Base-by-base conservation (phyloP, 2,888 invertebrate genomes). In the Amblyteles armatorius region DNA sequence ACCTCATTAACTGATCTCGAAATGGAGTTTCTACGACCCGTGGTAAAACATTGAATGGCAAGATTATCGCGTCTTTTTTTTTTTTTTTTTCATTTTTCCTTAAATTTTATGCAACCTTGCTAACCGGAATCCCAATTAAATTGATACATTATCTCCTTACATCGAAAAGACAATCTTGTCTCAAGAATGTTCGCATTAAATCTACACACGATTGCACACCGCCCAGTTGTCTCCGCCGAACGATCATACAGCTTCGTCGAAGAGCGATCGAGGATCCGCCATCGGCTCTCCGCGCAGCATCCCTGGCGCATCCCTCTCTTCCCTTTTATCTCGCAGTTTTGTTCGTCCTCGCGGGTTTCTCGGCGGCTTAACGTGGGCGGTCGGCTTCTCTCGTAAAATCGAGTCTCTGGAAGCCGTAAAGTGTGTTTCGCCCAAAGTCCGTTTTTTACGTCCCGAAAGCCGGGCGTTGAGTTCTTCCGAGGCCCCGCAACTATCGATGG, bases 371-470 rank as follows among this genome's bases (percentile, higher is more conserved):
- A 79, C 80, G 84, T 80, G 77, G 80, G 83, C 80, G 80, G 79
- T 79, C 74, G 63, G 50, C 73, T 84, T 84, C 77, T 26, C 67
- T 84, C 84, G 80, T 84, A 84, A 84, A 84, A 84, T 80, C 60
- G 72, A 60, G 57, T 68, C 72, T 84, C 80, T 84, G 72, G 80
- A 81, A 77, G 77, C 84, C 67, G 84, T 80, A 84, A 84, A 84
- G 72, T 60, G 73, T 72, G n/a, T 22, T 44, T 48, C 19, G 26
- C n/a, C 26, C 74, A 40, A 26, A 36, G 16, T 26, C 69, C 68
- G 78, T 16, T 79, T 79, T 73, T 29, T 50, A 33, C 73, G 63
- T 63, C 52, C 68, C 7, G 36, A 69, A 69, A 83, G 73, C 68
- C 60, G 50, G 48, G 52, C 48, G n/a, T 72, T 33, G 44, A 44